Conservation (phyloP, 2,113 vertebrate genomes). For the Nestor notabilis region DNA sequence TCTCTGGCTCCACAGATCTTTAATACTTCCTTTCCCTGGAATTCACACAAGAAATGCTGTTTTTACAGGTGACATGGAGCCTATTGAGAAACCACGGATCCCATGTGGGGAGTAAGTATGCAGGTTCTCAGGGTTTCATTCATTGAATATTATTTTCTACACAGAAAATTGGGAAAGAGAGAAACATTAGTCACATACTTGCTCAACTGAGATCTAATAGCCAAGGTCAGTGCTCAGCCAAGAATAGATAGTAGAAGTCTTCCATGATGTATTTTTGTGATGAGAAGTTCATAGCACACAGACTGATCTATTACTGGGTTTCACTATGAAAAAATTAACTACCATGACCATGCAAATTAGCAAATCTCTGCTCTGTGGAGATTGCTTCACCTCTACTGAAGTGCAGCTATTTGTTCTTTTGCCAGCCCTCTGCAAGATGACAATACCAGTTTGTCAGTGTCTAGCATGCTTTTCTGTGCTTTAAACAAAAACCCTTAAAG, state of each 20-base stretch:
- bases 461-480: not conserved
- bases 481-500: not conserved
- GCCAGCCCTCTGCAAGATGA: not conserved
- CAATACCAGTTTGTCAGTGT: constrained; percentile 1
- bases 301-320: constrained; percentile 12
- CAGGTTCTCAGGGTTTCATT: not conserved
- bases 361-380: not conserved
- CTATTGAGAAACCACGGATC: not conserved
- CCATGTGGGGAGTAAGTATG: not conserved
- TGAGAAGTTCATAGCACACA: constrained; percentile 21
- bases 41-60: not conserved
- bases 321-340: constrained; percentile 37
- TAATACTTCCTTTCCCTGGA: not conserved
- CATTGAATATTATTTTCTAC: not conserved
- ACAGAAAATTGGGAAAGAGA: not conserved
- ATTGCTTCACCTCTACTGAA: constrained; percentile 8
- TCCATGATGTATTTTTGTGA: constrained; percentile 13
- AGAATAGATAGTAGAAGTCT: constrained; percentile 7
- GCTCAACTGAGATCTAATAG: constrained; percentile 48
- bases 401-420: constrained; percentile 3
- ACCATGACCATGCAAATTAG: constrained; percentile 14
- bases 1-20: not conserved
- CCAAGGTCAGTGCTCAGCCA: constrained; percentile 44
- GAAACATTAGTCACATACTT: constrained; percentile 1
- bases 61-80: not conserved